Base-by-base conservation (phyloP, 2,888 invertebrate species). In the Amphipyra tragopoginis region DNA sequence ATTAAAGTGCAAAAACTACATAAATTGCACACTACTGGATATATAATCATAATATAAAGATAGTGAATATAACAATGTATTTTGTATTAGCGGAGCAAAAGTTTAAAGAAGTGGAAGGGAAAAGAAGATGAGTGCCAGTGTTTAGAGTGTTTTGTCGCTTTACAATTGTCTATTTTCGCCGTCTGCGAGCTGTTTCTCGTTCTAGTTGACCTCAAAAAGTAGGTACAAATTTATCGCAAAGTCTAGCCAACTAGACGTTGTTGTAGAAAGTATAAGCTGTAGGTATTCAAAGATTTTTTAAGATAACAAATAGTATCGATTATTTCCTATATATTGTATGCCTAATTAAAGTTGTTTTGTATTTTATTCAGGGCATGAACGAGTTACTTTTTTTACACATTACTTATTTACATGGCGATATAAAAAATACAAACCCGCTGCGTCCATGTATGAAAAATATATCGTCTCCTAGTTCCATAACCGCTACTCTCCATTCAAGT, bases 401-500 rank as follows among this genome's bases (percentile, higher is more conserved):
- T 15, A 59, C 9, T 10, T 66, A 65, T 65, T 61, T 60, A 71
- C 52, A 57, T 65, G 45, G 11, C 45, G 56, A 68, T 69, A 81
- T 45, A 80, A 72, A 6, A 57, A 74, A 90, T 93, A 93, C 92
- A 86, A 93, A 93, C 93, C 92, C 91, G 73, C 82, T 90, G 84
- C 87, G 85, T 90, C 90, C 91, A 82, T 90, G 82, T 76, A 88
- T 85, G 84, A 86, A 87, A 90, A 87, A 90, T 83, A 88, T 85
- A 86, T 91, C 92, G 76, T 92, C 91, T 57, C 87, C 92, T 90
- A 92, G 87, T 86, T 93, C 93, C 93, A 94, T 93, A 82, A 86
- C 87, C 82, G 85, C 86, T 85, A 86, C 79, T 83, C 79, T 83
- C 85, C 71, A 42, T 63, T 58, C 87, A 85, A 87, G 80, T 85